Evolutionary conservation across 2,888 invertebrate genomes (phyloP).

Genomic region (Hetaerina titia): DNA sequence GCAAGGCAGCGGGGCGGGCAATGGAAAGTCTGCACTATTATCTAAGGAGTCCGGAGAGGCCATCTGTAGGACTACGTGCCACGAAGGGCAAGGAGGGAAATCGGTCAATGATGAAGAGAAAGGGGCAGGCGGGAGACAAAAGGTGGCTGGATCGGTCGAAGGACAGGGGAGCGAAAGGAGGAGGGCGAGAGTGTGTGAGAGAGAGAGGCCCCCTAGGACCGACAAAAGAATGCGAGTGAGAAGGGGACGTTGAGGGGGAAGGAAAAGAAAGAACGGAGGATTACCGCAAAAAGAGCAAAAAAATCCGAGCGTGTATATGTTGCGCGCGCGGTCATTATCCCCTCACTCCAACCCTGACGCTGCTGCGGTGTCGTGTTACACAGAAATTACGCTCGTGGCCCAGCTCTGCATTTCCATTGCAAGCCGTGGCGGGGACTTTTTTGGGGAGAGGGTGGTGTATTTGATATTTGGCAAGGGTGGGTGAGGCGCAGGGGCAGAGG

Average conservation of each 20-base stretch:
- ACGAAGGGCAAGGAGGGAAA: not conserved
- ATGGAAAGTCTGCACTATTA: not conserved
- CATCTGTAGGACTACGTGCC: not conserved
- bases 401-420: constrained; percentile 29
- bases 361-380: constrained; percentile 52
- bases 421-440: not conserved
- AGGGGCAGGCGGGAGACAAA: not conserved
- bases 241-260: not conserved
- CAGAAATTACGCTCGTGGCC: constrained; percentile 56
- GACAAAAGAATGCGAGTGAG: constrained; percentile 21
- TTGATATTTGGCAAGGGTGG: constrained; percentile 73
- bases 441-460: constrained; percentile 72
- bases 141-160: not conserved
- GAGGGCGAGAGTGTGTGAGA: not conserved
- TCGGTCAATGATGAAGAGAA: not conserved
- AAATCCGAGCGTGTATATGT: constrained; percentile 66
- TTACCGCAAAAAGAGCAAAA: constrained; percentile 64
- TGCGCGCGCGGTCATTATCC: constrained; percentile 71
- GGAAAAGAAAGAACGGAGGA: constrained; percentile 47
- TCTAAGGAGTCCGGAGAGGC: not conserved
- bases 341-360: constrained; percentile 69
- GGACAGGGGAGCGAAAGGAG: not conserved
- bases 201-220: not conserved
- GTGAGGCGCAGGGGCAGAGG: constrained; percentile 74
- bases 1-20: not conserved